Percentiles rank a stretch among this genome's conserved stretches.
These are phyloP conservation scores for Agonopterix heracliana DNA, from an alignment of 2,888 invertebrate genomes.

Conservation along the genomic window DNA sequence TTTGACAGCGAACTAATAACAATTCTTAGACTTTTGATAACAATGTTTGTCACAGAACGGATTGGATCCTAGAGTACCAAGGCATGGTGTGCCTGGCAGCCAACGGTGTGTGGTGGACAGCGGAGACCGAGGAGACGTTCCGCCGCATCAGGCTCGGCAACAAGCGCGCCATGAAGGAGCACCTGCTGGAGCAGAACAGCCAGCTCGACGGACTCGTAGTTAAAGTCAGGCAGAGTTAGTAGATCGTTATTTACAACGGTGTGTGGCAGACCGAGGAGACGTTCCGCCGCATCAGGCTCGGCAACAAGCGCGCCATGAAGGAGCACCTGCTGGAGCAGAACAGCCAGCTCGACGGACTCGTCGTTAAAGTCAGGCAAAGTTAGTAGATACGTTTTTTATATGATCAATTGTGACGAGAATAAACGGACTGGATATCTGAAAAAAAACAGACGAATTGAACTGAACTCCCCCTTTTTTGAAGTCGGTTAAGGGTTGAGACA, in stretches of 20 bases:
- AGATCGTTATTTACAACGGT: too few relatives aligned
- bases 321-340: slow-evolving; percentile 89
- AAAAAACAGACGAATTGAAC: too few relatives aligned
- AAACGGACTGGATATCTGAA: too few relatives aligned
- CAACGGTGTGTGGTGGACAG: slow-evolving; percentile 97
- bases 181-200: slow-evolving; percentile 84
- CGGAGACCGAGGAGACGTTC: slow-evolving; percentile 95
- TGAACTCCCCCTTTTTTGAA: too few relatives aligned
- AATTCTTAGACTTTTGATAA: too few relatives aligned
- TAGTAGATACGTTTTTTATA: not conserved
- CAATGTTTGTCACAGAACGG: slow-evolving; percentile 72
- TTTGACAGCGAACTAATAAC: too few relatives aligned
- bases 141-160: slow-evolving; percentile 80
- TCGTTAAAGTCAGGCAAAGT: slow-evolving; percentile 80
- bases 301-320: slow-evolving; percentile 92
- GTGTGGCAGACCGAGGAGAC: too few relatives aligned
- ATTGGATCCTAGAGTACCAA: slow-evolving; percentile 93
- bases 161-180: slow-evolving; percentile 94
- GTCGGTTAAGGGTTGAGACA: too few relatives aligned
- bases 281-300: slow-evolving; percentile 80
- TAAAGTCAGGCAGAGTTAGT: slow-evolving; percentile 73
- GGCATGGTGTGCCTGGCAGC: slow-evolving; percentile 91
- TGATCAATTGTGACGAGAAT: too few relatives aligned
- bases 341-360: slow-evolving; percentile 88
- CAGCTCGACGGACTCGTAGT: slow-evolving; percentile 91